phyloP scores from a whole-genome alignment of 2,888 invertebrate genomes.

The Vesta saturnalis region DNA sequence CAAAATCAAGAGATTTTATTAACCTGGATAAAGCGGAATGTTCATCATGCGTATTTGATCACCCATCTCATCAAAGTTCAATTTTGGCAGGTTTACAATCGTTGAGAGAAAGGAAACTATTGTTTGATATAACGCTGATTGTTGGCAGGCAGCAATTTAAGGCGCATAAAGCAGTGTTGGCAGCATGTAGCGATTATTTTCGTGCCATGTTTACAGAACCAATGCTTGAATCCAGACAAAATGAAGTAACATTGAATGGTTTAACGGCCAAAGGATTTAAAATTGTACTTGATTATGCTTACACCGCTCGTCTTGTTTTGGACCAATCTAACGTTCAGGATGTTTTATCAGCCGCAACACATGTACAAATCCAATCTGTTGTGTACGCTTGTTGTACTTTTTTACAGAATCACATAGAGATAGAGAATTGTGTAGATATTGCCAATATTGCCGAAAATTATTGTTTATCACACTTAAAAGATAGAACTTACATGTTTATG shows the following conservation, averaged over 20 bases:
- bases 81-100: conserved; percentile 70
- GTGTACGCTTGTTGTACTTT: conserved; percentile 74
- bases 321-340: conserved; percentile 73
- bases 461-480: conserved; percentile 67
- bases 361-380: conserved; percentile 71
- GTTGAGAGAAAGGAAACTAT: conserved; percentile 68
- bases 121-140: conserved; percentile 74
- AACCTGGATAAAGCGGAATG: conserved; percentile 60
- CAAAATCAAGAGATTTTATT: conserved; percentile 57
- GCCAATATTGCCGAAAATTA: conserved; percentile 76
- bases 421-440: conserved; percentile 78
- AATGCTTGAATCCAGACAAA: conserved; percentile 72
- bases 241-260: conserved; percentile 72
- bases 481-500: conserved; percentile 72
- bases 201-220: conserved; percentile 80
- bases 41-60: conserved; percentile 65
- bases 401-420: conserved; percentile 72
- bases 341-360: conserved; percentile 75
- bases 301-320: conserved; percentile 72
- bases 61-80: conserved; percentile 67
- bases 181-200: conserved; percentile 79
- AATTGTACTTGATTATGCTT: conserved; percentile 73
- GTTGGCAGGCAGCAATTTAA: conserved; percentile 72
- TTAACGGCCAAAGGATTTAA: conserved; percentile 73
- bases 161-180: conserved; percentile 76